Base-by-base conservation (phyloP, 23 tunicate species). In the Diplosoma virens region DNA sequence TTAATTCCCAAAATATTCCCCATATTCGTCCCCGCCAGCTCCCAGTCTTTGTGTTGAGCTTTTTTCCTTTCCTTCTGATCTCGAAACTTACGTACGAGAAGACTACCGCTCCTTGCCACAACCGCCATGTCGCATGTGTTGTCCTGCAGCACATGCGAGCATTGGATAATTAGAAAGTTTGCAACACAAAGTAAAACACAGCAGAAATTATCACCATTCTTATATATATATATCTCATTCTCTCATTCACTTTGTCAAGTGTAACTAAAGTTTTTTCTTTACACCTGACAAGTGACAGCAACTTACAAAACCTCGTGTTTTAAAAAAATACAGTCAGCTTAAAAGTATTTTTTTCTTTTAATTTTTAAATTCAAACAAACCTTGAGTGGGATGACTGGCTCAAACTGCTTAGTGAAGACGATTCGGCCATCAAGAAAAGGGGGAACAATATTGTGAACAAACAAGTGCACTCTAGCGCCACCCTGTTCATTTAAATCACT, bases 61-160 rank as follows among this genome's bases (percentile, higher is more conserved):
- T 86, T 86, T 46, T 89, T 89, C 35, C 88, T 72, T 58, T 95
- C 99, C 71, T 95, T 95, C 74, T 72, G 85, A 28, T 95, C 99
- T 1, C 99, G 58, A 56, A 79, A 85, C 55, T 95, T 95, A 22
- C 91, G 79, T 9, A 95, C 95, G 17, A 82, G 72, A 4, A 89
- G 71, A 47, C 93, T 81, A 31, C 99, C 99, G 27, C 72, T 86
- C 47, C 96, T 53, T 7, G 96, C 74, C 22, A 89, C 93, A 32
- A 95, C 95, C 1, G 99, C 99, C 99, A 95, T 95, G 80, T 95
- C 99, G 33, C 93, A 95, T 21, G 99, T 95, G 77, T 79, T 86
- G 87, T 95, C 99, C 94, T 76, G 48, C 16, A 41, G 17, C 22
- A 70, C 23, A n/a, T n/a, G n/a, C n/a, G n/a, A n/a, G n/a, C n/a